Conservation (phyloP, 1,140 invertebrate genomes). For the Diorhabda carinulata region DNA sequence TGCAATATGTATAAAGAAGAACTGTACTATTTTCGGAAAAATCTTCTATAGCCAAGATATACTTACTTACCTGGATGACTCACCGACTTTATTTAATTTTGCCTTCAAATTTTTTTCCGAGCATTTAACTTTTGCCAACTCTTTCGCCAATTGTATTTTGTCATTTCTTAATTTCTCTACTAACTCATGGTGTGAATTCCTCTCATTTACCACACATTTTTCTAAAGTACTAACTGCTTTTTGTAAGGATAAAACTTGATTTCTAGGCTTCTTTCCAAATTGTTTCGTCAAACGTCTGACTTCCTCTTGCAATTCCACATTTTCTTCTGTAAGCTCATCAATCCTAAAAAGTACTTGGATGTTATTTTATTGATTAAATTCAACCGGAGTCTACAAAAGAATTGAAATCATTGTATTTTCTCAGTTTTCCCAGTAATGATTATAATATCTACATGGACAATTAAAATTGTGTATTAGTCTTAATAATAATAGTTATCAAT, state of each 20-base stretch:
- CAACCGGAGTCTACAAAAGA: no score
- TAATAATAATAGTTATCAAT: no score
- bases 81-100: constrained; percentile 24
- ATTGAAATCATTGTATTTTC: no score
- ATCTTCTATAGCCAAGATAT: no score
- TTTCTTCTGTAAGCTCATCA: constrained; percentile 37
- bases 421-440: no score
- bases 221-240: constrained; percentile 47
- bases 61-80: constrained; percentile 23
- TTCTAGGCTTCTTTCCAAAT: constrained; percentile 28
- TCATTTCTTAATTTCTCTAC: constrained; percentile 48
- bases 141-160: constrained; percentile 35
- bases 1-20: no score
- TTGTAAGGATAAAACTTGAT: constrained; percentile 40
- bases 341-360: constrained; percentile 26
- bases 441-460: no score
- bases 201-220: constrained; percentile 44
- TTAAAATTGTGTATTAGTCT: no score
- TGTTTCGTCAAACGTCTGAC: constrained; percentile 24
- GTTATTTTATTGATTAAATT: no score
- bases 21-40: no score
- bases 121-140: constrained; percentile 30
- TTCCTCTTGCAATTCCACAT: constrained; percentile 33
- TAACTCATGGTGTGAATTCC: constrained; percentile 45
- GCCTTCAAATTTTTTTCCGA: constrained; percentile 32